These are phyloP conservation scores for Epinephelus moara DNA, from an alignment of 2,113 vertebrate genomes.

Conservation along the genomic window DNA sequence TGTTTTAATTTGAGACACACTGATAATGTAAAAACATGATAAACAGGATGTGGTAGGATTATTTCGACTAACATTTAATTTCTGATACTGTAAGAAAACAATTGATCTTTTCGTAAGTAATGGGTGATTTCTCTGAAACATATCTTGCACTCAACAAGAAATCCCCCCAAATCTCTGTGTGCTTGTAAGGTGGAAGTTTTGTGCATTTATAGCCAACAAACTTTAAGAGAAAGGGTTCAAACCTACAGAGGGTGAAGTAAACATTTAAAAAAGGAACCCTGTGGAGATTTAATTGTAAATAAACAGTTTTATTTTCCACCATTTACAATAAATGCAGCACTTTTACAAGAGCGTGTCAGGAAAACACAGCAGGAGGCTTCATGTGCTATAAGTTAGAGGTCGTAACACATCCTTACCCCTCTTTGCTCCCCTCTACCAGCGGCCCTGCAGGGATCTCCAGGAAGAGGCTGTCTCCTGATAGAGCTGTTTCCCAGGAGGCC, in stretches of 20 bases:
- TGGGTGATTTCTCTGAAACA: background rate
- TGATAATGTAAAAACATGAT: background rate
- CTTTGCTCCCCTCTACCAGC: conserved; percentile 96
- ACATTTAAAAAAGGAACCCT: background rate
- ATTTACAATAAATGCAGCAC: background rate
- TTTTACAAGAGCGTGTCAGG: background rate
- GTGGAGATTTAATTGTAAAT: background rate
- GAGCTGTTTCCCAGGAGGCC: conserved; percentile 93
- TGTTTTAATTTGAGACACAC: background rate
- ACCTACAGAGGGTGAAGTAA: background rate
- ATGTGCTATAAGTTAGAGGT: background rate
- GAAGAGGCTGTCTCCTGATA: conserved; percentile 92
- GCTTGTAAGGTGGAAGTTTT: no score
- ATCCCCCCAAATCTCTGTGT: no score
- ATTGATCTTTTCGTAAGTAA: background rate
- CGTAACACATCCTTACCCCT: conserved; percentile 86
- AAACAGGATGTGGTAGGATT: background rate
- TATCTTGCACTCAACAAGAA: no score
- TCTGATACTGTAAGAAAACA: background rate
- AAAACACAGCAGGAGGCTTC: no score
- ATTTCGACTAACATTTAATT: background rate
- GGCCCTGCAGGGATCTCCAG: conserved; percentile 93
- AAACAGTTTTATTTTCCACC: background rate
- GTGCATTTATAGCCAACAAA: no score
- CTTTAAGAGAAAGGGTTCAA: background rate